These are phyloP conservation scores for Trichomycterus rosablanca DNA, from an alignment of 2,113 vertebrate species.

Conservation along the genomic window DNA sequence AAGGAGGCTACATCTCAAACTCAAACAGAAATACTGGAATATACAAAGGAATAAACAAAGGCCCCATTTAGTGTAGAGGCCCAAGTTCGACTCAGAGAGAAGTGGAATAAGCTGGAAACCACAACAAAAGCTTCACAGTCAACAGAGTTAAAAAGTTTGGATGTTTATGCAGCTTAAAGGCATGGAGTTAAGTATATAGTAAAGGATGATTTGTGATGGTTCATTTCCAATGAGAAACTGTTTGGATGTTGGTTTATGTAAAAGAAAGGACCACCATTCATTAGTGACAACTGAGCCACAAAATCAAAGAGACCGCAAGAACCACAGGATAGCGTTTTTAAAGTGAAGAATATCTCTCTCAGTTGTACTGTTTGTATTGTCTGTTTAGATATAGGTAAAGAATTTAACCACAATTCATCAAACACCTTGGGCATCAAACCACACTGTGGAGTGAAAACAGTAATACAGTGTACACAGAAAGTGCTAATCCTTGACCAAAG, in stretches of 20 bases:
- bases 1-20: conserved; percentile 30
- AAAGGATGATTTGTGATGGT: conserved; percentile 34
- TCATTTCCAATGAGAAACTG: conserved; percentile 45
- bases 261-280: conserved; percentile 49
- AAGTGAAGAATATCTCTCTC: conserved; percentile 11
- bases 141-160: conserved; percentile 49
- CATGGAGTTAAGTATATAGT: conserved; percentile 38
- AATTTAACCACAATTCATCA: neutral
- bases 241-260: conserved; percentile 51
- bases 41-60: conserved; percentile 50
- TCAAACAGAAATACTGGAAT: conserved; percentile 40
- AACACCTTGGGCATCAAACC: neutral
- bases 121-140: conserved; percentile 52
- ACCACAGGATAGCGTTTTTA: conserved; percentile 43
- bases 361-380: conserved; percentile 5
- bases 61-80: conserved; percentile 32
- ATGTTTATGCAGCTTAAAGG: conserved; percentile 56
- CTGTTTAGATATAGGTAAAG: conserved; percentile 7
- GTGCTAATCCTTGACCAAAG: neutral
- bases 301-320: conserved; percentile 51
- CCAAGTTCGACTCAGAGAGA: conserved; percentile 35
- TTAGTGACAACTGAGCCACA: conserved; percentile 47
- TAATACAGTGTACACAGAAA: neutral
- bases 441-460: neutral
- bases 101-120: conserved; percentile 48